Conservation (phyloP, 2,113 vertebrate genomes). For the Eulemur macaco region DNA sequence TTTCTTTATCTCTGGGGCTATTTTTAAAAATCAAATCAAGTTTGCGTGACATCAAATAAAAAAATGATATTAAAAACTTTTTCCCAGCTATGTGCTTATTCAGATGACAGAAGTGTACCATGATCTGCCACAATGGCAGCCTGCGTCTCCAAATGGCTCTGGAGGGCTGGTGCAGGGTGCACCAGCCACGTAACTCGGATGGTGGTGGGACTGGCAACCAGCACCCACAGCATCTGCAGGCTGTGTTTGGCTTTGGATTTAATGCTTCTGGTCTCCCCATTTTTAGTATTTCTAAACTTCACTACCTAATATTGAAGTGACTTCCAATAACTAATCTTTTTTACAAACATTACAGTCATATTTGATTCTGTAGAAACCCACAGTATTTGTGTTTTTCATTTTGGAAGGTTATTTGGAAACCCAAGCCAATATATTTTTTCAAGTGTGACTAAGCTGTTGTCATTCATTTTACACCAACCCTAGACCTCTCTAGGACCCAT, state of each 20-base stretch:
- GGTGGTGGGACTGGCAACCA: neutral
- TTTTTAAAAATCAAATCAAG: constrained; percentile 31
- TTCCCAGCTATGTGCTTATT: neutral
- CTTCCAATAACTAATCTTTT: constrained; percentile 75
- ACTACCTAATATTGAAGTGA: constrained; percentile 64
- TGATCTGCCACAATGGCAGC: neutral
- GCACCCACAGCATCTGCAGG: constrained; percentile 1
- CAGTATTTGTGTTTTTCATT: constrained; percentile 76
- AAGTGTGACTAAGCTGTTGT: constrained; percentile 76
- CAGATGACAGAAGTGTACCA: neutral
- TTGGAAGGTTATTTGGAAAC: constrained; percentile 75
- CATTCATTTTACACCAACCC: constrained; percentile 57
- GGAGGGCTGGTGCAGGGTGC: neutral
- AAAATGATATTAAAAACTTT: neutral
- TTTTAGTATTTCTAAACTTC: constrained; percentile 69
- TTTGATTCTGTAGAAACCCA: constrained; percentile 73
- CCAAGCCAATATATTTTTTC: constrained; percentile 65
- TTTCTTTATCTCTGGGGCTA: neutral
- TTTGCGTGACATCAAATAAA: neutral
- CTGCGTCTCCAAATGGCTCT: neutral
- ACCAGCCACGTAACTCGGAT: no score
- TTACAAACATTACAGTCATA: constrained; percentile 68
- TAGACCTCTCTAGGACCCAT: constrained; percentile 8
- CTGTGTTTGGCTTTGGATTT: constrained; percentile 68
- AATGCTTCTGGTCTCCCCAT: constrained; percentile 54